Percentiles rank a stretch among this genome's conserved stretches.
Conservation (phyloP, 2,888 invertebrate species). For the Acanthococcus lagerstroemiae region DNA sequence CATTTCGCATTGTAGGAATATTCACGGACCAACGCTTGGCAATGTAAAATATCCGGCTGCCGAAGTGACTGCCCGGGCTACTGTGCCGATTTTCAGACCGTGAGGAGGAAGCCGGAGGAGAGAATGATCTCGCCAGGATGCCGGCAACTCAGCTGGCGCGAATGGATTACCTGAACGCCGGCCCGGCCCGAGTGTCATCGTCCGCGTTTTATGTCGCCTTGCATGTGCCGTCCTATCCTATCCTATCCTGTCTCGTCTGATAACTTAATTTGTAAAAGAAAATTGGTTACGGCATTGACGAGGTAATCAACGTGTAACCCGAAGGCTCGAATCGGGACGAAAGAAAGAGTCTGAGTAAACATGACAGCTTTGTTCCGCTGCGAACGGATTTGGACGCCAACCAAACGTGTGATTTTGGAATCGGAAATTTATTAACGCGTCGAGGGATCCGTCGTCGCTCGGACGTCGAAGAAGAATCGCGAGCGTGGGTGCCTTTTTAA, state of each 20-base stretch:
- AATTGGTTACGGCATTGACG: not conserved
- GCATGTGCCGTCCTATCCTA: not conserved
- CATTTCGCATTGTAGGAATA: not conserved
- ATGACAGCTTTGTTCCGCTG: not conserved
- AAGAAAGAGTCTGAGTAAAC: too few species aligned
- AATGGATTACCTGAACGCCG: not conserved
- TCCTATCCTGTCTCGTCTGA: not conserved
- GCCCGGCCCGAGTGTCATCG: not conserved
- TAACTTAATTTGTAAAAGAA: conserved; percentile 21
- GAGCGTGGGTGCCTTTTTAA: too few species aligned
- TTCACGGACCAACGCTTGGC: conserved; percentile 26
- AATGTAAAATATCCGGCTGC: conserved; percentile 26
- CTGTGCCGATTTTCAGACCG: not conserved
- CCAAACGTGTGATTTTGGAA: too few species aligned
- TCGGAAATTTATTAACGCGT: too few species aligned
- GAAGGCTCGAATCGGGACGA: too few species aligned
- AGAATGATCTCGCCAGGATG: not conserved
- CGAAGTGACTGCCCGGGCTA: conserved; percentile 12
- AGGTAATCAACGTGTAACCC: not conserved
- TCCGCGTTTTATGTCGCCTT: not conserved
- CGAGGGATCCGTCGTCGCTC: too few species aligned
- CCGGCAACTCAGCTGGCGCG: not conserved
- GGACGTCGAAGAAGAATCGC: too few species aligned
- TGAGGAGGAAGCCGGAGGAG: too few species aligned
- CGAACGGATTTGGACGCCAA: not conserved